Base-by-base conservation (phyloP, 2,888 invertebrate species). In the Limenitis camilla region DNA sequence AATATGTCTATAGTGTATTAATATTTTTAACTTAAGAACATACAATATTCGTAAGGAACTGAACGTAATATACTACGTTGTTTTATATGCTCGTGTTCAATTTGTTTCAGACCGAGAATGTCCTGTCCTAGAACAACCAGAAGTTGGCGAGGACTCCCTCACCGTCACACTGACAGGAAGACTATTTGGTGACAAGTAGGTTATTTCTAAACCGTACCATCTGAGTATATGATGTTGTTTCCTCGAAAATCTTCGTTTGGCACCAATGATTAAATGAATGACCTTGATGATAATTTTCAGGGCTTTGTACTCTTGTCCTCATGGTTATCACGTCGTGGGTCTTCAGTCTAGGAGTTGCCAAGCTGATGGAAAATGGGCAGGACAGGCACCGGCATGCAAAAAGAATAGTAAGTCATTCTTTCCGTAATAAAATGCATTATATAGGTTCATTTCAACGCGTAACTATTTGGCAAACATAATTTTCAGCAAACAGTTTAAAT, bases 281-380 rank as follows among this genome's bases (percentile, higher is more conserved):
- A 36, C 10, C 5, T 9, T 6, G n/a, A 10, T n/a, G n/a, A 36
- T 10, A 10, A n/a, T 53, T 52, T 45, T 5, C 56, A 91, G 92
- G 54, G 94, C 96, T 0, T 91, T 91, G 32, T 97, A 96, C 78
- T 91, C 92, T 5, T 98, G 98, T 76, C 94, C 96, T 11, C 92
- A 94, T 47, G 96, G 96, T 0, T 96, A 93, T 80, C 94, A 94
- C 73, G 92, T 97, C 55, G 94, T 96, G 0, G 97, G 97, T 0
- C 87, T 95, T 0, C 92, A 94, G 67, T 94, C 95, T 70, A 88
- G 97, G 47, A 91, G 92, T 56, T 99, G 99, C 74, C 94, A 96
- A 65, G 96, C 97, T 0, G 97, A 98, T 74, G 96, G 97, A 27
- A 92, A 92, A 60, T 96, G 96, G 96, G 94, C 94, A 0, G 95